Conservation (phyloP, 2,888 invertebrate genomes). For the Metacarcinus magister region DNA sequence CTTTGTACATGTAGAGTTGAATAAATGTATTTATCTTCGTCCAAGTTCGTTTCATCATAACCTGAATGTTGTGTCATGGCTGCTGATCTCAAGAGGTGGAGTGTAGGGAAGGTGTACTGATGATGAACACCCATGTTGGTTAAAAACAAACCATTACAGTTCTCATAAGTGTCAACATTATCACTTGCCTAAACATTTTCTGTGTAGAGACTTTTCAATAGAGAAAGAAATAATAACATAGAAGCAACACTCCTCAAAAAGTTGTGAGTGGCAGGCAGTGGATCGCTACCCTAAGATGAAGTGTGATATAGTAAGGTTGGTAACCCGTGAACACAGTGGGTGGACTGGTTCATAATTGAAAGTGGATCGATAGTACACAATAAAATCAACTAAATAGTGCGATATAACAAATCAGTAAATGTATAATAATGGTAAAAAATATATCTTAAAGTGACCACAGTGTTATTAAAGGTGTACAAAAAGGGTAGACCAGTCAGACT, state of each 20-base stretch:
- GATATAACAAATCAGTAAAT: neutral
- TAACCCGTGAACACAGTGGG: neutral
- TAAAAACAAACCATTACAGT: neutral
- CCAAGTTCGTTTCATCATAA: slow-evolving; percentile 61
- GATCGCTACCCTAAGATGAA: neutral
- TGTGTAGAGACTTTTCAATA: neutral
- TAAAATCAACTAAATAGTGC: neutral
- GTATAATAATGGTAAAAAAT: neutral
- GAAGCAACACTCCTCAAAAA: neutral
- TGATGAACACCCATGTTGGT: neutral
- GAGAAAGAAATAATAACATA: neutral
- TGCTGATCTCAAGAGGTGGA: neutral
- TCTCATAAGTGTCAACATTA: neutral
- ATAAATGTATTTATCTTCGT: slow-evolving; percentile 82
- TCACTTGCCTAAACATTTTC: too few relatives aligned
- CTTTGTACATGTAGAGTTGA: slow-evolving; percentile 82
- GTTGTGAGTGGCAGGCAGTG: neutral
- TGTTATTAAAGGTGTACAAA: neutral
- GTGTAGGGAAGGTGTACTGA: neutral
- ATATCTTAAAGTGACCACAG: neutral
- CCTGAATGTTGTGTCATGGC: neutral
- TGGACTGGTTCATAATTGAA: neutral
- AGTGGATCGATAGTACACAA: neutral
- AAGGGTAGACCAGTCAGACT: neutral
- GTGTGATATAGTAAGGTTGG: neutral